Percentiles rank a stretch among this genome's conserved stretches.
These are phyloP conservation scores for Protobothrops mucrosquamatus DNA, from an alignment of 2,113 vertebrate species.

Conservation along the genomic window DNA sequence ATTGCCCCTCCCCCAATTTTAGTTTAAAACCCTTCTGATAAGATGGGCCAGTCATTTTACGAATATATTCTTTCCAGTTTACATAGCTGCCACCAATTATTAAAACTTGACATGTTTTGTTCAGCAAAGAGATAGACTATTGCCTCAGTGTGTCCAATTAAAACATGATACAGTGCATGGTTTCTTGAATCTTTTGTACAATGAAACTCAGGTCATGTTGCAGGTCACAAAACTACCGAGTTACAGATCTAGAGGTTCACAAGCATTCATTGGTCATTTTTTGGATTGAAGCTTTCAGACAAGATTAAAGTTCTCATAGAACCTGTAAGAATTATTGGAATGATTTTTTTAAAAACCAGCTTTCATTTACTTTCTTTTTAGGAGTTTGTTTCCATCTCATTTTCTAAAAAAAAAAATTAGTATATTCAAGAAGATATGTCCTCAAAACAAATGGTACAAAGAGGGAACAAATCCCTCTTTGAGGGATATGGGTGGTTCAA, in stretches of 20 bases:
- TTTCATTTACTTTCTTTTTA: neutral
- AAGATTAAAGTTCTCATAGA: neutral
- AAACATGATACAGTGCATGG: neutral
- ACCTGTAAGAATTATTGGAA: neutral
- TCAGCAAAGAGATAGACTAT: neutral
- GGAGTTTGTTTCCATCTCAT: neutral
- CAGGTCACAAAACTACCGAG: neutral
- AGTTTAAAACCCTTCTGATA: too few species aligned
- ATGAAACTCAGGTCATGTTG: neutral
- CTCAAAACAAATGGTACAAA: neutral
- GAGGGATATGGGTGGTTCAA: neutral
- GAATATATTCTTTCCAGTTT: too few species aligned
- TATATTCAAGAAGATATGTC: neutral
- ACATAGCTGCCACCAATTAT: neutral
- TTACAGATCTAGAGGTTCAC: neutral
- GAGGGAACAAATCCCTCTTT: neutral
- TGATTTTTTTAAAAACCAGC: neutral
- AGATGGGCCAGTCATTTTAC: too few species aligned
- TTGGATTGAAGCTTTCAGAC: neutral
- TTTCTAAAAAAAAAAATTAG: neutral
- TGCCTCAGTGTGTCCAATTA: neutral
- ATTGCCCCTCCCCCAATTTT: too few species aligned
- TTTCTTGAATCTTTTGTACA: neutral
- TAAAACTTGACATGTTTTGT: neutral
- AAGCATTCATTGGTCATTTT: neutral